Conservation (phyloP, 1,140 invertebrate genomes). For the Meteorus sp. region DNA sequence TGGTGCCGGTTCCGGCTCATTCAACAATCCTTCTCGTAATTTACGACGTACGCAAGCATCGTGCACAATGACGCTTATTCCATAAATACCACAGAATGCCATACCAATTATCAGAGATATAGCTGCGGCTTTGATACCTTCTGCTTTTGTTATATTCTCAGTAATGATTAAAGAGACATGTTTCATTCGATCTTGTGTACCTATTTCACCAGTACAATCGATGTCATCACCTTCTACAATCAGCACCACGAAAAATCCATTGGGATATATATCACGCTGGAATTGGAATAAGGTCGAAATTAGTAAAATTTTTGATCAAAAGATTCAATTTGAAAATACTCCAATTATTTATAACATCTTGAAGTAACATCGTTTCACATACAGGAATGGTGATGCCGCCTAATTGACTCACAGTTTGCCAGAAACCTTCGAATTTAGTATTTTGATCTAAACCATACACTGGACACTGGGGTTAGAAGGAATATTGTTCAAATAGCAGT, state of each 20-base stretch:
- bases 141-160: conserved; percentile 63
- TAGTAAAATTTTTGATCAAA: not conserved
- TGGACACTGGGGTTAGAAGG: conserved; percentile 62
- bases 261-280: conserved; percentile 56
- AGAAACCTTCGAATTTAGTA: conserved; percentile 65
- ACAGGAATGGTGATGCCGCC: conserved; percentile 66
- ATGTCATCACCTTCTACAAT: conserved; percentile 77
- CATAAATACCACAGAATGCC: conserved; percentile 64
- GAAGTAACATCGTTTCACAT: conserved; percentile 32
- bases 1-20: conserved; percentile 30
- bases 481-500: too few species aligned
- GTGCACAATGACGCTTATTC: conserved; percentile 57
- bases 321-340: not conserved
- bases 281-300: conserved; percentile 34
- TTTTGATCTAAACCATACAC: conserved; percentile 64
- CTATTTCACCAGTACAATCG: conserved; percentile 63
- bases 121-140: conserved; percentile 66
- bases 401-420: conserved; percentile 67
- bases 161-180: conserved; percentile 60
- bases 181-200: conserved; percentile 56
- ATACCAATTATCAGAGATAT: conserved; percentile 61
- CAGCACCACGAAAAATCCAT: conserved; percentile 80
- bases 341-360: not conserved
- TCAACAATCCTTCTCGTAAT: conserved; percentile 38
- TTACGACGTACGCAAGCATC: conserved; percentile 56